A percentile compares a stretch with the other conserved stretches of the same genome.
Evolutionary conservation across 1,140 invertebrate species (phyloP).

Genomic region (Hycleus phaleratus): DNA sequence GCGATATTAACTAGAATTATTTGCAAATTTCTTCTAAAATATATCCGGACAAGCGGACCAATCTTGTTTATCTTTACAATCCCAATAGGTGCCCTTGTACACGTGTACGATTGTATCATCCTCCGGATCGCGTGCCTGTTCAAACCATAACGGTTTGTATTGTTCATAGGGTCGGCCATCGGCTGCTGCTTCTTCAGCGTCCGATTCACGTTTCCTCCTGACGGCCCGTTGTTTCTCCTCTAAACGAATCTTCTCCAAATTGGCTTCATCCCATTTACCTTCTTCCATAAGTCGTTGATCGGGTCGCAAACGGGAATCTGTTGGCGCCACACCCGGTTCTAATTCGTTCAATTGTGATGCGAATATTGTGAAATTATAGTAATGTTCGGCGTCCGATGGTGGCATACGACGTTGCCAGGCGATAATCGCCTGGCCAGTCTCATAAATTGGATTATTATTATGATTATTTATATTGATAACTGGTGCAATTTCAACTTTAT

Average conservation of each 20-base stretch:
- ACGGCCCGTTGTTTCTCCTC: constrained; percentile 90
- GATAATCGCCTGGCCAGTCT: constrained; percentile 75
- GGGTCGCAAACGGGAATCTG: constrained; percentile 78
- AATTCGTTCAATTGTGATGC: constrained; percentile 94
- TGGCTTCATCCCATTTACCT: constrained; percentile 93
- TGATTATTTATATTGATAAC: constrained; percentile 68
- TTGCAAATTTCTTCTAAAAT: constrained; percentile 50
- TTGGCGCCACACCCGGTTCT: constrained; percentile 88
- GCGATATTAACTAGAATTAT: too few relatives aligned
- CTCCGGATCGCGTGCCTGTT: constrained; percentile 66
- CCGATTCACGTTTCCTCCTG: constrained; percentile 64
- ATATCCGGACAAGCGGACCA: constrained; percentile 92
- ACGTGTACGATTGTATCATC: constrained; percentile 78
- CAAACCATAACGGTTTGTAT: constrained; percentile 91
- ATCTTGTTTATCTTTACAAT: constrained; percentile 78
- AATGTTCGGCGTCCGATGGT: constrained; percentile 61
- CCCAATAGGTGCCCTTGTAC: constrained; percentile 89
- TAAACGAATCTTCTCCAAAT: constrained; percentile 76
- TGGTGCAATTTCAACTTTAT: constrained; percentile 86
- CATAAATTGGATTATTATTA: constrained; percentile 78
- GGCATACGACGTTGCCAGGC: constrained; percentile 81
- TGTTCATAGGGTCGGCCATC: constrained; percentile 64
- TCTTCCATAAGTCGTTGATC: constrained; percentile 79
- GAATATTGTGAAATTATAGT: constrained; percentile 91
- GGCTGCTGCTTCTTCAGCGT: constrained; percentile 69